These are phyloP conservation scores for Collichthys lucidus DNA, from an alignment of 2,113 vertebrate species.

Conservation along the genomic window DNA sequence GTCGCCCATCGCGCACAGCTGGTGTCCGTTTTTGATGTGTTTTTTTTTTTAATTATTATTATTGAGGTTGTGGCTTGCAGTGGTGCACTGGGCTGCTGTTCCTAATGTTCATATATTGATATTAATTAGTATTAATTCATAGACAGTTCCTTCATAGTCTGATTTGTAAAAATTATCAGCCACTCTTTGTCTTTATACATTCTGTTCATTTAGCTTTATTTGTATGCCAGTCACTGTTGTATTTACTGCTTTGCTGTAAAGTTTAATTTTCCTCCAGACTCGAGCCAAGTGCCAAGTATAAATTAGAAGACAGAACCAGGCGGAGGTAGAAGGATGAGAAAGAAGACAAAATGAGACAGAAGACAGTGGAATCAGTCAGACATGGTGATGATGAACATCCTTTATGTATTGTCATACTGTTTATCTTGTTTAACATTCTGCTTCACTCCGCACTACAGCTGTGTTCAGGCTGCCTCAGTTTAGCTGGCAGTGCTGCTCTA, in stretches of 20 bases:
- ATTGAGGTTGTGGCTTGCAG: no score
- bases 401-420: background rate
- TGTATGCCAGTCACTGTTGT: no score
- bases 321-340: background rate
- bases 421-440: conserved; percentile 7
- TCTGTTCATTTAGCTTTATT: no score
- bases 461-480: background rate
- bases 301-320: background rate
- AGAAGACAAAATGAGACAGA: background rate
- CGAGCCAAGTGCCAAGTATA: background rate
- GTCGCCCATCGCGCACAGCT: no score
- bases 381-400: background rate
- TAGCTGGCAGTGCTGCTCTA: conserved; percentile 2
- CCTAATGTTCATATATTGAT: no score
- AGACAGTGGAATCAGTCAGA: background rate
- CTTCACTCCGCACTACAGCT: background rate
- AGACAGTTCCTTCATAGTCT: no score
- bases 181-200: no score
- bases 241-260: background rate
- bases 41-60: no score
- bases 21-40: no score
- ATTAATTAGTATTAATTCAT: no score
- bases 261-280: background rate
- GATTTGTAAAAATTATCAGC: no score
- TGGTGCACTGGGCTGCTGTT: no score